Evolutionary conservation across 2,113 vertebrate species (phyloP).

Genomic region (Strix uralensis): DNA sequence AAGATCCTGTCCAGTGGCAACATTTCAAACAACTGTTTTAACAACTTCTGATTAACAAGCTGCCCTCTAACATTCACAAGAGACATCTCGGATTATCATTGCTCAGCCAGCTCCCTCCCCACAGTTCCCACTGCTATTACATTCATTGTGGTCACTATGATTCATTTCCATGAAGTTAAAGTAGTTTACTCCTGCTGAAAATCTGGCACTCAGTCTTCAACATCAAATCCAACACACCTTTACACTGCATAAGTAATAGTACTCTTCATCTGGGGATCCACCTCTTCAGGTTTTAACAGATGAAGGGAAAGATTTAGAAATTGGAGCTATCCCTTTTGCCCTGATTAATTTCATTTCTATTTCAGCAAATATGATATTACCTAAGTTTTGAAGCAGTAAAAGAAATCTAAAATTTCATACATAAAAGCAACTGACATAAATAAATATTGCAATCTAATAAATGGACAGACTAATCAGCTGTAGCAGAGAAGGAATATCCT

Average conservation of each 20-base stretch:
- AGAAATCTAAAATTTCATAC: background rate
- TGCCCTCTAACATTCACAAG: background rate
- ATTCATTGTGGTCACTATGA: background rate
- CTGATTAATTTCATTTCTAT: background rate
- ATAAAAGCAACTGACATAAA: background rate
- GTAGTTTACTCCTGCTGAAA: background rate
- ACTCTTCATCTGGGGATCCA: background rate
- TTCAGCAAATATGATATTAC: background rate
- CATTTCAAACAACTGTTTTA: constrained; percentile 60
- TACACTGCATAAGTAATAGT: background rate
- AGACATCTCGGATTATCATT: background rate
- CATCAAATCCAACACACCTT: constrained; percentile 30
- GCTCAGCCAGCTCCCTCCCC: background rate
- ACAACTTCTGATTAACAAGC: constrained; percentile 37
- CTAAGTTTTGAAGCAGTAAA: background rate
- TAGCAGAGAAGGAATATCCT: background rate
- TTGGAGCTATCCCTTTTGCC: background rate
- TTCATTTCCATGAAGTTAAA: background rate
- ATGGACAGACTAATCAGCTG: background rate
- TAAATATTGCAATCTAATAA: background rate
- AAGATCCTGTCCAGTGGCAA: constrained; percentile 44
- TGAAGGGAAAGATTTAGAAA: background rate
- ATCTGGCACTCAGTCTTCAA: constrained; percentile 4
- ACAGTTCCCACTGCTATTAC: background rate
- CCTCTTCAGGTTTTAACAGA: constrained; percentile 12